A percentile compares a stretch with the other conserved stretches of the same genome.
Conservation (phyloP, 2,113 vertebrate genomes). For the Otolemur garnettii region DNA sequence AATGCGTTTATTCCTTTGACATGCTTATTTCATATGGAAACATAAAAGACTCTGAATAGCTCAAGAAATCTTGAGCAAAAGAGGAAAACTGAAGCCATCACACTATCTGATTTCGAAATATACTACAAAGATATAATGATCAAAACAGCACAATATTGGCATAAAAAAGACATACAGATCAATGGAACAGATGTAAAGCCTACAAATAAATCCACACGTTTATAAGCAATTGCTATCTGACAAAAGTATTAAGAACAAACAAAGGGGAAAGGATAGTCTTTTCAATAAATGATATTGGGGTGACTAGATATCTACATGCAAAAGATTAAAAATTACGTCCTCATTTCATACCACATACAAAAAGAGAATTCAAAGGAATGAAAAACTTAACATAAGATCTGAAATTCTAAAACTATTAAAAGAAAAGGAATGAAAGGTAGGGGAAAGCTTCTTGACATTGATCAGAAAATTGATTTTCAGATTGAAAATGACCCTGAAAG, state of each 20-base stretch:
- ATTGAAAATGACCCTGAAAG: too few species aligned
- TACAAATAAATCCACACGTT: neutral
- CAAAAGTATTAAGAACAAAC: neutral
- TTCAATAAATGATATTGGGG: neutral
- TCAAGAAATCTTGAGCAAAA: neutral
- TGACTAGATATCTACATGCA: neutral
- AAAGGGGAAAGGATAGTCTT: neutral
- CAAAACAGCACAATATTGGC: neutral
- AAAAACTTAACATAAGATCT: neutral
- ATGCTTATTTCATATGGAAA: neutral
- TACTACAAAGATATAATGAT: neutral
- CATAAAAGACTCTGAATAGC: neutral
- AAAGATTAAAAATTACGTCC: neutral
- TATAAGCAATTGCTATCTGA: neutral
- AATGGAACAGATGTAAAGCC: neutral
- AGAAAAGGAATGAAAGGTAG: neutral
- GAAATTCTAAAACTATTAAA: neutral
- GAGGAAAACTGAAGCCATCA: neutral
- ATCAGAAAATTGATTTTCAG: too few species aligned
- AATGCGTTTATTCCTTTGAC: neutral
- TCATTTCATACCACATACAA: neutral
- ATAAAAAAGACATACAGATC: neutral
- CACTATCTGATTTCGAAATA: neutral
- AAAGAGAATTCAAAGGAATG: neutral
- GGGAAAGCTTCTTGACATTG: neutral